Evolutionary conservation across 92 coral and sea anemone species (phyloP).

Genomic region (Epizoanthus scotinus): DNA sequence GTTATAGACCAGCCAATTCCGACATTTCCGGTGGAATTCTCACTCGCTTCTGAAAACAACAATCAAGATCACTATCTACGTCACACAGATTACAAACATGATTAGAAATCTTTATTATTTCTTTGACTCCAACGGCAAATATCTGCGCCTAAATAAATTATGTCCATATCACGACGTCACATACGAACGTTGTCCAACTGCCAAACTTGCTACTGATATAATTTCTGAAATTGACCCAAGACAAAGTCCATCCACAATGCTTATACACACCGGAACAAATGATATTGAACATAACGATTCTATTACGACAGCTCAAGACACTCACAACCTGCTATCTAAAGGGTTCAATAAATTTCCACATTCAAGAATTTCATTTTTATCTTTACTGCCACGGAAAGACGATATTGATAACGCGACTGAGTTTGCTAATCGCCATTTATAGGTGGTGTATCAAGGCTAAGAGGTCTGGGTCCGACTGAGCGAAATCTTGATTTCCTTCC

Average conservation of each 20-base stretch:
- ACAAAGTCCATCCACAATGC: background rate
- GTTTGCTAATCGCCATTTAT: no score
- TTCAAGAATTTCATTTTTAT: background rate
- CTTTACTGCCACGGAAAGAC: constrained; percentile 13
- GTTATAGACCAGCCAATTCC: no score
- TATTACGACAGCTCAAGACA: background rate
- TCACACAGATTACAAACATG: no score
- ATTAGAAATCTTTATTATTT: background rate
- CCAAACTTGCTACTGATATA: background rate
- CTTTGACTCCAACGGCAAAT: background rate
- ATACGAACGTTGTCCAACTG: background rate
- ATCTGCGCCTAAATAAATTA: background rate
- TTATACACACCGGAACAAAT: constrained; percentile 4
- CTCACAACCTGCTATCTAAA: background rate
- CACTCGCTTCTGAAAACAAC: no score
- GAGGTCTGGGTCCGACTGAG: no score
- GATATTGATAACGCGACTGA: background rate
- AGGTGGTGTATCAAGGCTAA: no score
- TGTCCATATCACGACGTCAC: background rate
- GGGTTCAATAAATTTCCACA: background rate
- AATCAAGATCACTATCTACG: no score
- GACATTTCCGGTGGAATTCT: no score
- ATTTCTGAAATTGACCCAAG: background rate
- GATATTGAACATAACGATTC: background rate
- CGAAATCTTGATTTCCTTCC: no score